A percentile compares a stretch with the other conserved stretches of the same genome.
These are phyloP conservation scores for Chrysolina haemoptera DNA, from an alignment of 2,888 invertebrate genomes.

Conservation along the genomic window DNA sequence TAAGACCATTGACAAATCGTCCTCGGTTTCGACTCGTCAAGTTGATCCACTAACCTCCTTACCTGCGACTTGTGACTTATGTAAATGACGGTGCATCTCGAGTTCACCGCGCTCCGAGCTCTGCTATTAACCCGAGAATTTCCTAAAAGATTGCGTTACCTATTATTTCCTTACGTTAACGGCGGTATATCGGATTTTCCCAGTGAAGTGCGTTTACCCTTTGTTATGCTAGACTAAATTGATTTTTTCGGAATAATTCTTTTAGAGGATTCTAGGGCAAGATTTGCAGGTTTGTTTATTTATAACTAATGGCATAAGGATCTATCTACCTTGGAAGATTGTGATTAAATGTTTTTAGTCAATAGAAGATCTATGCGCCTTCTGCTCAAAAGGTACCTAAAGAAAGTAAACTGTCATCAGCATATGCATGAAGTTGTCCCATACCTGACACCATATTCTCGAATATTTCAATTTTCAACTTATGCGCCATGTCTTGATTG, in stretches of 20 bases:
- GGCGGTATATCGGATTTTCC: background rate
- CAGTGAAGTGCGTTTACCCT: background rate
- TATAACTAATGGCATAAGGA: background rate
- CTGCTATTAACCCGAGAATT: background rate
- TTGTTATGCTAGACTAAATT: background rate
- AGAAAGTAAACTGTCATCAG: background rate
- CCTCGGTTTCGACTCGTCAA: slow-evolving; percentile 12
- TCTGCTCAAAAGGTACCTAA: too few relatives aligned
- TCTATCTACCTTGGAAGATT: background rate
- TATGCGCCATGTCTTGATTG: too few relatives aligned
- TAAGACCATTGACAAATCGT: slow-evolving; percentile 20
- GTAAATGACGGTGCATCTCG: slow-evolving; percentile 14
- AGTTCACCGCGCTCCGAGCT: slow-evolving; percentile 6
- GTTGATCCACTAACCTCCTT: slow-evolving; percentile 17
- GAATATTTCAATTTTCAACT: background rate
- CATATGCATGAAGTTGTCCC: background rate
- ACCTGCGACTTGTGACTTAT: slow-evolving; percentile 17
- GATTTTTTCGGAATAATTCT: background rate
- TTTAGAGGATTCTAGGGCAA: background rate
- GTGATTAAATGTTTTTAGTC: too few relatives aligned
- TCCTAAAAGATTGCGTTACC: background rate
- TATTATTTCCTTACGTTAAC: background rate
- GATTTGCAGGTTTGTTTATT: background rate
- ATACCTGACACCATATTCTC: background rate
- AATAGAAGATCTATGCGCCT: too few relatives aligned